phyloP scores from a whole-genome alignment of 2,113 vertebrate genomes.

The Girardinichthys multiradiatus region DNA sequence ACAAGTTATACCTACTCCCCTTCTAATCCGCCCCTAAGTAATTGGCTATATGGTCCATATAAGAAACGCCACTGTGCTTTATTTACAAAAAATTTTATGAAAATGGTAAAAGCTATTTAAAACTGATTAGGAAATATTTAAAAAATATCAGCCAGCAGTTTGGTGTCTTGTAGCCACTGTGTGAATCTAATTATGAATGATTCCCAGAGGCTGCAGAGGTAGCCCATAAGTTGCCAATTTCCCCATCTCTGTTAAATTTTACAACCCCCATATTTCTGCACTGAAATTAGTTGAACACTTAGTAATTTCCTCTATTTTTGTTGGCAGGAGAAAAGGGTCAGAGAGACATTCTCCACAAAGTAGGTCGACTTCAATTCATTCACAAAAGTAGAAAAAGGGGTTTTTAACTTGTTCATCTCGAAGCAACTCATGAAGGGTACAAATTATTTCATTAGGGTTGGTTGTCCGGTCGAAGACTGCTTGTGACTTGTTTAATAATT shows the following conservation, averaged over 20 bases:
- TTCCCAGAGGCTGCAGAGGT: too few species aligned
- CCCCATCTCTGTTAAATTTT: not conserved
- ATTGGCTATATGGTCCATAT: too few species aligned
- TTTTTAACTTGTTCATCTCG: constrained; percentile 66
- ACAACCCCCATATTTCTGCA: constrained; percentile 24
- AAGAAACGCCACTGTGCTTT: too few species aligned
- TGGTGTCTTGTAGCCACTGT: not conserved
- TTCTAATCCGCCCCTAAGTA: too few species aligned
- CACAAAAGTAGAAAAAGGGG: constrained; percentile 34
- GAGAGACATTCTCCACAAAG: constrained; percentile 43
- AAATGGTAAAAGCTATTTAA: not conserved
- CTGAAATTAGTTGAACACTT: constrained; percentile 30
- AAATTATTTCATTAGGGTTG: constrained; percentile 63
- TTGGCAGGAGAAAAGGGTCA: constrained; percentile 15
- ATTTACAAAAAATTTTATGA: too few species aligned
- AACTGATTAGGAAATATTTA: not conserved
- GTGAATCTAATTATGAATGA: not conserved
- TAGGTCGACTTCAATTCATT: constrained; percentile 67
- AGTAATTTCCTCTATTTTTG: constrained; percentile 41
- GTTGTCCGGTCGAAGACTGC: constrained; percentile 42
- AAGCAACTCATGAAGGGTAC: constrained; percentile 58
- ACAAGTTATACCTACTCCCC: too few species aligned
- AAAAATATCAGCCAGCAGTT: not conserved
- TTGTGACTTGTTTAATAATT: constrained; percentile 57
- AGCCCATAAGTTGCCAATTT: not conserved